These are phyloP conservation scores for Metalampra italica DNA, from an alignment of 2,888 invertebrate species.

Conservation along the genomic window DNA sequence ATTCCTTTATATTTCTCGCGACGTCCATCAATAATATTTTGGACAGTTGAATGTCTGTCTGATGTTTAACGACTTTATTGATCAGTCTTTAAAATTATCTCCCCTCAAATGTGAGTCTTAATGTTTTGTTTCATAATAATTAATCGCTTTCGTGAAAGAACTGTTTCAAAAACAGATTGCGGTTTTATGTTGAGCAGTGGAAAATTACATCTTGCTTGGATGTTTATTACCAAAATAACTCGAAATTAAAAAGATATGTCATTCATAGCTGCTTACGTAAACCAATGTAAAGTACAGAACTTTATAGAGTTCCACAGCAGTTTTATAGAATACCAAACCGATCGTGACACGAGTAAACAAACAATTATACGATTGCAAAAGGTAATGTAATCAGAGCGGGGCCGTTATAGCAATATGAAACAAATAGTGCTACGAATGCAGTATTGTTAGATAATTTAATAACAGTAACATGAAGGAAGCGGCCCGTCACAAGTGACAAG, in stretches of 20 bases:
- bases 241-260: no score
- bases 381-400: neutral
- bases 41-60: constrained; percentile 67
- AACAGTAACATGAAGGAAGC: constrained; percentile 66
- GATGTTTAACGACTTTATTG: constrained; percentile 57
- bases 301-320: no score
- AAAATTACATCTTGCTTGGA: no score
- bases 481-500: constrained; percentile 58
- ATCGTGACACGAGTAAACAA: no score
- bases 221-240: no score
- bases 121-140: constrained; percentile 42
- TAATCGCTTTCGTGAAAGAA: constrained; percentile 22
- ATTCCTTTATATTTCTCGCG: constrained; percentile 52
- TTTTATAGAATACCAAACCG: no score
- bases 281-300: no score
- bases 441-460: constrained; percentile 60
- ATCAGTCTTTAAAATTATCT: constrained; percentile 56
- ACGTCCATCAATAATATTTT: constrained; percentile 70
- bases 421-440: constrained; percentile 21
- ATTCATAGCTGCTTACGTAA: no score
- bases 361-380: neutral
- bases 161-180: neutral
- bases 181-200: constrained; percentile 1
- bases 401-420: neutral
- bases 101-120: constrained; percentile 37